These are phyloP conservation scores for Geotrupes spiniger DNA, from an alignment of 2,888 invertebrate genomes.

Conservation along the genomic window DNA sequence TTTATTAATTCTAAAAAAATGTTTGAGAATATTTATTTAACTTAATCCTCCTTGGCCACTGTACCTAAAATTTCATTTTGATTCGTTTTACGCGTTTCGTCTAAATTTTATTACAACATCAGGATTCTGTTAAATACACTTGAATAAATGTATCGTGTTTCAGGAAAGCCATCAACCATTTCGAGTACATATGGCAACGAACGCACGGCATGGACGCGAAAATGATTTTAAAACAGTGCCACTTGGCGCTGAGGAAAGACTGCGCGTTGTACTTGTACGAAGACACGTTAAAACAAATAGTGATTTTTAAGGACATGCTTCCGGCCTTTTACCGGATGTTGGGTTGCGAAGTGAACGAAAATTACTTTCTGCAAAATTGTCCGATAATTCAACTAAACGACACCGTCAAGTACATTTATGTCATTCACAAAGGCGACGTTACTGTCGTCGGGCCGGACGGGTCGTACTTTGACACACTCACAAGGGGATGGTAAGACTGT, in stretches of 20 bases:
- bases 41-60: too few species aligned
- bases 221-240: conserved; percentile 29
- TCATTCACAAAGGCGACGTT: conserved; percentile 32
- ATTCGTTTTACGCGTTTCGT: too few species aligned
- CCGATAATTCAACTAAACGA: conserved; percentile 31
- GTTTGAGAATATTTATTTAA: too few species aligned
- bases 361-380: conserved; percentile 28
- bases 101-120: too few species aligned
- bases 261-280: conserved; percentile 31
- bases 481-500: conserved; percentile 27
- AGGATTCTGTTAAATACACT: too few species aligned
- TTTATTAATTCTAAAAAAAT: too few species aligned
- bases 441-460: conserved; percentile 29
- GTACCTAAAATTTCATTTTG: too few species aligned
- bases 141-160: too few species aligned
- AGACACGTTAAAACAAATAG: conserved; percentile 25
- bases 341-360: conserved; percentile 26
- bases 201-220: conserved; percentile 32
- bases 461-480: conserved; percentile 23
- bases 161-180: conserved; percentile 32
- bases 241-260: conserved; percentile 30
- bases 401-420: conserved; percentile 30
- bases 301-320: conserved; percentile 26
- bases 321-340: conserved; percentile 28
- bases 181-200: conserved; percentile 33